A percentile compares a stretch with the other conserved stretches of the same genome.
phyloP scores from a whole-genome alignment of 1,140 invertebrate genomes.

The Eciton burchellii region DNA sequence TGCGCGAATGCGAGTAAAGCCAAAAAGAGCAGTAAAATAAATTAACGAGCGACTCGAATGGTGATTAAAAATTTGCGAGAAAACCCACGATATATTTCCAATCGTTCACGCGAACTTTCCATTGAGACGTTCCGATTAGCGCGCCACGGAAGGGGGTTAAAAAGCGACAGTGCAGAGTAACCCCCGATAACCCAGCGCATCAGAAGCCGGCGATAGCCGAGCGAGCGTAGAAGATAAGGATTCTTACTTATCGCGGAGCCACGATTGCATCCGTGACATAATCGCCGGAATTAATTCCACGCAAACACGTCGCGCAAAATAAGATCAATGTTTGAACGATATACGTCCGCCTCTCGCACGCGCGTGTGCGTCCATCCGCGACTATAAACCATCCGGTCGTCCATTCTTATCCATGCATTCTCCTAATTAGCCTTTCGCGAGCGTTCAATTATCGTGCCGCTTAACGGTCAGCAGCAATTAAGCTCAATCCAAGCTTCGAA shows the following conservation, averaged over 20 bases:
- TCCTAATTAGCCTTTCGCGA: slow-evolving; percentile 59
- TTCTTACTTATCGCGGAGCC: slow-evolving; percentile 30
- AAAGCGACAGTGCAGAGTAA: slow-evolving; percentile 18
- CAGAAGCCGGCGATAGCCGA: slow-evolving; percentile 13
- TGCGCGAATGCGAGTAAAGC: not conserved
- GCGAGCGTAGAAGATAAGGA: slow-evolving; percentile 43
- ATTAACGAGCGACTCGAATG: not conserved
- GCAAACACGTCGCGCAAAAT: slow-evolving; percentile 34
- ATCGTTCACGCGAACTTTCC: not conserved
- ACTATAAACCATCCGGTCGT: slow-evolving; percentile 52
- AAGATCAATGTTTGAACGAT: slow-evolving; percentile 24
- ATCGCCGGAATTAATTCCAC: slow-evolving; percentile 39
- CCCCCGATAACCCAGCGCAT: slow-evolving; percentile 29
- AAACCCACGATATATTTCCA: not conserved
- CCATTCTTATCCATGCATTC: slow-evolving; percentile 34
- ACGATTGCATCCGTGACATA: slow-evolving; percentile 53
- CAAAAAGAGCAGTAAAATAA: not conserved
- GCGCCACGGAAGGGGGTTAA: not conserved
- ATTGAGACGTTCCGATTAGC: not conserved
- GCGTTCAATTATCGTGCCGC: slow-evolving; percentile 69
- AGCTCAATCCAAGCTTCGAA: slow-evolving; percentile 48
- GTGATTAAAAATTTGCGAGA: not conserved
- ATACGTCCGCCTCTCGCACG: slow-evolving; percentile 37
- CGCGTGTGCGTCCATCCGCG: slow-evolving; percentile 22
- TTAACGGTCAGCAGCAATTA: slow-evolving; percentile 61